phyloP scores from a whole-genome alignment of 2,113 vertebrate genomes.

The Epinephelus moara region DNA sequence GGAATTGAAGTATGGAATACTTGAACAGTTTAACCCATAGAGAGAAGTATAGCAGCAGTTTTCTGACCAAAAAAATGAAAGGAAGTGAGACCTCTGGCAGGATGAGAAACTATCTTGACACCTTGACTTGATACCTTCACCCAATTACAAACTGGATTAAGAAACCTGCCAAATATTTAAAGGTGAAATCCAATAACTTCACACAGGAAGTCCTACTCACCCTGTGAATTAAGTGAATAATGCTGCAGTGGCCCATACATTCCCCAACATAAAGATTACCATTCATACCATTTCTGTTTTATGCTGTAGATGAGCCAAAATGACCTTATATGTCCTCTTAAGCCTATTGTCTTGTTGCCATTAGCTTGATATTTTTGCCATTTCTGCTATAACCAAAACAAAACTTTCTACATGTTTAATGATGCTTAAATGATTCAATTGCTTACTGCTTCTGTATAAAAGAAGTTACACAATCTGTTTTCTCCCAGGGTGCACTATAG shows the following conservation, averaged over 20 bases:
- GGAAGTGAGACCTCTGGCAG: not conserved
- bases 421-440: not conserved
- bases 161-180: not conserved
- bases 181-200: not conserved
- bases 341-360: not conserved
- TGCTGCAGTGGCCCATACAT: not conserved
- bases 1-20: not conserved
- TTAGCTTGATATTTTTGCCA: not conserved
- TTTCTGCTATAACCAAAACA: not conserved
- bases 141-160: not conserved
- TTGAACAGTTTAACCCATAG: not conserved
- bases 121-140: not conserved
- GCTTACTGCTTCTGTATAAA: not conserved
- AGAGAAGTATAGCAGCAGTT: not conserved
- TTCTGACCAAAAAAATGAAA: not conserved
- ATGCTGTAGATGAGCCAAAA: conserved; percentile 22
- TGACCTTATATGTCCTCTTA: not conserved
- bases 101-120: not conserved
- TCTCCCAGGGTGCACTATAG: not conserved
- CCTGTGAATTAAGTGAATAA: not conserved
- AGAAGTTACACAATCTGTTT: not conserved
- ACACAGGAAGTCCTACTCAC: not conserved
- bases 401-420: not conserved
- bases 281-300: not conserved
- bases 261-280: not conserved